Base-by-base conservation (phyloP, 1,140 invertebrate genomes). In the Diorhabda sublineata region DNA sequence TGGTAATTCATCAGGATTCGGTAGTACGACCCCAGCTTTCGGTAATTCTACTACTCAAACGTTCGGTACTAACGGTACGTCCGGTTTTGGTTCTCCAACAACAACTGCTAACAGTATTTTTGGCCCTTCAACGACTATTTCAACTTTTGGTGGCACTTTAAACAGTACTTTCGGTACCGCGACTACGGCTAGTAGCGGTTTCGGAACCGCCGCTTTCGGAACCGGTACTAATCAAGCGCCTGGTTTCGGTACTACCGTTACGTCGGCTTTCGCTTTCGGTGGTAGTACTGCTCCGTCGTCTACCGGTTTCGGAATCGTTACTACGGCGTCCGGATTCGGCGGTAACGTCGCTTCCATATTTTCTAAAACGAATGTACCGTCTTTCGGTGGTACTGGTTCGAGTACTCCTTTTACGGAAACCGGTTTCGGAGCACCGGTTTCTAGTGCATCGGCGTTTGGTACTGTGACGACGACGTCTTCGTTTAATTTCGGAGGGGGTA, bases 121-220 rank as follows among this genome's bases (percentile, higher is more conserved):
- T 57, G 45, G 9, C n/a, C 45, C 47, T 4, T 26, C 45, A 6
- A 65, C 64, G 8, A 65, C 45, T 42, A 42, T 4, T 61, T 61
- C 59, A 5, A 9, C 6, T 8, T 52, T 52, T 52, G 47, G 47
- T n/a, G 45, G 11, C 3, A 26, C 61, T 45, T 52, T 52, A 4
- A 42, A 52, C 45, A 56, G 6, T 65, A 9, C 45, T 65, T 65
- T 65, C 41, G 64, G 64, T 42, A 57, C 45, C 5, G 57, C 45
- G 5, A 65, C 45, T n/a, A 45, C 61, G 26, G 58, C 58, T 11
- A 63, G 45, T 8, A 63, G 5, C 5, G 45, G 5, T 58, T 4
- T 52, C 2, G 45, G 42, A 43, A 26, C 47, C 44, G 43, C 64
- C 3, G 43, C 8, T n/a, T 66, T 66, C 41, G 64, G 64, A 4